phyloP scores from a whole-genome alignment of 2,888 invertebrate species.

The Ichneumoninae sp. region DNA sequence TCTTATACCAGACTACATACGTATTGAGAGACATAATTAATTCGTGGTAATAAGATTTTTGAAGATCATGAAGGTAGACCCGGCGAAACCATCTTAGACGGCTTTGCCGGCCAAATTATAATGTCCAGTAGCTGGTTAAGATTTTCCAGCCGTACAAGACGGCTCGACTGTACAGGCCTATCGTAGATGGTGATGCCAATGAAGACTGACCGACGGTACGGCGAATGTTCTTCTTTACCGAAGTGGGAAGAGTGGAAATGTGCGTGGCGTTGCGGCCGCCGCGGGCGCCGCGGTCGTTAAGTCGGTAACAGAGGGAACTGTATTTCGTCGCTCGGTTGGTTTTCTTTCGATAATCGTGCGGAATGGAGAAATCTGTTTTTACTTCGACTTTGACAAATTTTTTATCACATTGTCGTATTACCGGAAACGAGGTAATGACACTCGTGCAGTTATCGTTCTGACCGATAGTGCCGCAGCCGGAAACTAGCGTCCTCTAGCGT shows the following conservation, averaged over 20 bases:
- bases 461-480: not conserved
- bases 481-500: slow-evolving; percentile 43
- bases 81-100: too few relatives aligned
- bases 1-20: too few relatives aligned
- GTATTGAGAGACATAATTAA: too few relatives aligned
- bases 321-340: not conserved
- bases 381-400: not conserved
- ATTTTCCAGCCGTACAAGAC: too few relatives aligned
- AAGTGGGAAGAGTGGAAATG: too few relatives aligned
- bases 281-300: not conserved
- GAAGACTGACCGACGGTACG: not conserved
- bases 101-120: too few relatives aligned
- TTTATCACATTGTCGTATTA: not conserved
- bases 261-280: not conserved
- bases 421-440: not conserved
- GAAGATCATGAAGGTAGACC: too few relatives aligned
- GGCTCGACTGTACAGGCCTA: too few relatives aligned
- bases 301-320: not conserved
- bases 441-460: not conserved
- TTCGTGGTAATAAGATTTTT: too few relatives aligned
- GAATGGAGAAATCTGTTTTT: not conserved
- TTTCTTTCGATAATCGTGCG: not conserved
- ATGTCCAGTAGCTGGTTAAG: too few relatives aligned
- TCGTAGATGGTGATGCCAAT: too few relatives aligned
- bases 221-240: not conserved